Base-by-base conservation (phyloP, 2,888 invertebrate species). In the Rotaria socialis region DNA sequence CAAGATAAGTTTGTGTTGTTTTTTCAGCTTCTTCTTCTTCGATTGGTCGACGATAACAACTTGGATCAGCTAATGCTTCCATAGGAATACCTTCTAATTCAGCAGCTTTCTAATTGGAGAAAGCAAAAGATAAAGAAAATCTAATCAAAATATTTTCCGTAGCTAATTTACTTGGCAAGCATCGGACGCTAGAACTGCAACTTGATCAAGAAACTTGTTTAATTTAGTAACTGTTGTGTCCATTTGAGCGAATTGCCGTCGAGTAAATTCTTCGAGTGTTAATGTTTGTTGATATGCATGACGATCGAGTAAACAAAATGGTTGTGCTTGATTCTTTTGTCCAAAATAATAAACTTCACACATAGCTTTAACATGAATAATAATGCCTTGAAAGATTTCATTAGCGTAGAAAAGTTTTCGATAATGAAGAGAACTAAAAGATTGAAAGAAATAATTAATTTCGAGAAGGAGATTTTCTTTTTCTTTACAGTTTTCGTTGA, bases 81-180 rank as follows among this genome's bases (percentile, higher is more conserved):
- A 86, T 74, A 56, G 85, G 27, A 41, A 86, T 85, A 27, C 85
- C 85, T 86, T 86, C 86, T 47, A 86, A 85, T 80, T 86, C 75
- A 55, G 50, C 86, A 24, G 85, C 85, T 43, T 47, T 84, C n/a
- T 85, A 55, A 47, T 52, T 52, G 14, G 1, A 3, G 16, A 52
- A 16, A 52, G 14, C 3, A 52, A 14, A 11, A 52, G 14, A 52
- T 52, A 16, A 11, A 52, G 16, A 52, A 16, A 16, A 50, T 50
- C 4, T 52, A 11, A 52, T 52, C 6, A 47, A 47, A 47, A 11
- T 47, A 35, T 35, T 35, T 35, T 35, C 35, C 2, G 35, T 35
- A 35, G 35, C 2, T 35, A 35, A 35, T 35, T 74, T 47, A 85
- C 85, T 56, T 75, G 41, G 55, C 86, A 86, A 19, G 86, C 85